Conservation (phyloP, 2,888 invertebrate species). For the Ectemnius lituratus region DNA sequence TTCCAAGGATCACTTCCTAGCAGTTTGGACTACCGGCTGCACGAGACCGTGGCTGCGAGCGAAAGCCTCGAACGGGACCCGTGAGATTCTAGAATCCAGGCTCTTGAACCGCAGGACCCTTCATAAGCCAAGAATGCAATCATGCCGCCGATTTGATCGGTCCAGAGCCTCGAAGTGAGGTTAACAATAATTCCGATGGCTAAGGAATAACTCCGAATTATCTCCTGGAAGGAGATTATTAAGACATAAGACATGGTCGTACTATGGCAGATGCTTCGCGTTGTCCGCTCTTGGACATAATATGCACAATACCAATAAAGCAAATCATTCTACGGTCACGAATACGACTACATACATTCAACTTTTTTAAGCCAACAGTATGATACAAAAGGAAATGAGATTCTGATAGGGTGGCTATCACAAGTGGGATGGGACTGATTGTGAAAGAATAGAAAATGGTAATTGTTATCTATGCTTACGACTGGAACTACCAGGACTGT, state of each 20-base stretch:
- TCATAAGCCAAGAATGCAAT: conserved; percentile 58
- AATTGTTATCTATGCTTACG: too few relatives aligned
- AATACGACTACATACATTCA: too few relatives aligned
- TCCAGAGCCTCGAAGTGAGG: conserved; percentile 27
- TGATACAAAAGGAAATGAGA: too few relatives aligned
- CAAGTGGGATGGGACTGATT: too few relatives aligned
- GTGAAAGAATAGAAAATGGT: too few relatives aligned
- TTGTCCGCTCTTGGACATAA: too few relatives aligned
- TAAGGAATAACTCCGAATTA: not conserved
- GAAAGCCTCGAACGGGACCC: conserved; percentile 61
- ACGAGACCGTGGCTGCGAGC: conserved; percentile 58
- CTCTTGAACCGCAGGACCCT: conserved; percentile 42
- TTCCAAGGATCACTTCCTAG: conserved; percentile 60
- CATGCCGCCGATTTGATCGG: conserved; percentile 49
- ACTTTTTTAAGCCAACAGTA: too few relatives aligned
- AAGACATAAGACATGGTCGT: not conserved
- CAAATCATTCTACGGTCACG: too few relatives aligned
- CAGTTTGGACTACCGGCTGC: conserved; percentile 56
- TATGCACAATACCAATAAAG: too few relatives aligned
- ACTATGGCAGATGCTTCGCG: too few relatives aligned
- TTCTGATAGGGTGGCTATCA: too few relatives aligned
- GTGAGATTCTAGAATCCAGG: conserved; percentile 58
- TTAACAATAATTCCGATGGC: not conserved
- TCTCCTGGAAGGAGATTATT: not conserved
- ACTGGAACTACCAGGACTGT: too few relatives aligned